Evolutionary conservation across 2,113 vertebrate species (phyloP).

Genomic region (Crotalus helleri): DNA sequence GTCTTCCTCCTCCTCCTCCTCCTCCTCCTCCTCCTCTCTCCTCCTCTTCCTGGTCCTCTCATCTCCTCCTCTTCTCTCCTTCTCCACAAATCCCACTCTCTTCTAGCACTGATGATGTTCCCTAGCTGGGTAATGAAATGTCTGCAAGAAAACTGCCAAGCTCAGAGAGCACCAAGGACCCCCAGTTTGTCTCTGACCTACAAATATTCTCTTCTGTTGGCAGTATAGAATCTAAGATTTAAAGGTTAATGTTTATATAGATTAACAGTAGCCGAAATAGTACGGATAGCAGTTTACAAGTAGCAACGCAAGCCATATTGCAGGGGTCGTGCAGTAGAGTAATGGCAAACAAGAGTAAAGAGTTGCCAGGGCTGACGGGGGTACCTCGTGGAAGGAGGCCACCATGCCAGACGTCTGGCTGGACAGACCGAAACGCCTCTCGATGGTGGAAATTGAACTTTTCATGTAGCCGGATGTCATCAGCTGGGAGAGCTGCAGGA

Average conservation of each 20-base stretch:
- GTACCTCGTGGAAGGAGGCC: conserved; percentile 90
- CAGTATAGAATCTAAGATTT: neutral
- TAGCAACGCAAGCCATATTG: neutral
- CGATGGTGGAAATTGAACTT: conserved; percentile 92
- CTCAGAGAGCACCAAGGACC: neutral
- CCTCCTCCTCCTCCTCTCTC: no score
- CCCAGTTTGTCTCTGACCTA: neutral
- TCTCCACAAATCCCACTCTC: no score
- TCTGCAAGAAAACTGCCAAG: neutral
- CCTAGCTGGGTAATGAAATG: neutral
- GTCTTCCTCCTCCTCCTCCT: no score
- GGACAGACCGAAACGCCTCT: conserved; percentile 88
- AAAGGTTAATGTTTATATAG: neutral
- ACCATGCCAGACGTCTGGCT: conserved; percentile 88
- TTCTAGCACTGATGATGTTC: neutral
- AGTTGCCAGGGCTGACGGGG: fast-evolving
- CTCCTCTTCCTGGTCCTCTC: no score
- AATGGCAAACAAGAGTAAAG: fast-evolving
- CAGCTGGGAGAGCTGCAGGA: conserved; percentile 87
- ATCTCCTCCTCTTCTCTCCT: no score
- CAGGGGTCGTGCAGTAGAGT: neutral
- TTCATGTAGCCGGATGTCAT: conserved; percentile 90
- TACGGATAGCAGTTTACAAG: neutral
- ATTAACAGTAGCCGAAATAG: neutral
- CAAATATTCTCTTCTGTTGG: neutral